Evolutionary conservation across 2,113 vertebrate genomes (phyloP).

Genomic region (Callocephalon fimbriatum): DNA sequence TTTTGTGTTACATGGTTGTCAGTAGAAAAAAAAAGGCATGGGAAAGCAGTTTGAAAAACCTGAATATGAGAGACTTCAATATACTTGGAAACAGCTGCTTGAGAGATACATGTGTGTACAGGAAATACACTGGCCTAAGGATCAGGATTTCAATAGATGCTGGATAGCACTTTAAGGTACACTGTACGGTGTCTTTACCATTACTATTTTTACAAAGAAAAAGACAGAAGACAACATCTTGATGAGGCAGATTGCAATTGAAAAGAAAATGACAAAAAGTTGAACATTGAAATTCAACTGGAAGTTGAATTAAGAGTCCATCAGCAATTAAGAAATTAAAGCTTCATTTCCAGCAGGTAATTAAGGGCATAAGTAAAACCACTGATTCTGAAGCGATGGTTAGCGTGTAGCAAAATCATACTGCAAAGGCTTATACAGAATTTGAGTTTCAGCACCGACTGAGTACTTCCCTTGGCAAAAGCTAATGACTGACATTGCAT

Average conservation of each 20-base stretch:
- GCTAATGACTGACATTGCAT: neutral
- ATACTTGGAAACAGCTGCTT: constrained; percentile 25
- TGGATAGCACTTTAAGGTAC: neutral
- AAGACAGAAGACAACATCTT: neutral
- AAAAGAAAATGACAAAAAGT: neutral
- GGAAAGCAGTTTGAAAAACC: constrained; percentile 27
- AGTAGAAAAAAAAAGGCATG: constrained; percentile 11
- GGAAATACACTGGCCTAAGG: neutral
- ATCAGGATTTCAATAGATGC: neutral
- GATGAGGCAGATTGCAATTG: neutral
- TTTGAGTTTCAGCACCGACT: neutral
- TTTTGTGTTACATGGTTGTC: constrained; percentile 32
- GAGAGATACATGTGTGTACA: neutral
- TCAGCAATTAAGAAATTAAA: neutral
- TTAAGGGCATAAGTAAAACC: neutral
- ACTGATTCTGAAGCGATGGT: neutral
- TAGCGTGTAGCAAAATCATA: neutral
- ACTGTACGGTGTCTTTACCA: neutral
- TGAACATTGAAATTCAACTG: neutral
- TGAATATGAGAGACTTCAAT: constrained; percentile 1
- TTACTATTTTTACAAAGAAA: neutral
- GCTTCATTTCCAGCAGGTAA: neutral
- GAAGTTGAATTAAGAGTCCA: neutral
- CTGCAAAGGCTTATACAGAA: neutral
- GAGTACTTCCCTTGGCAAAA: neutral